phyloP scores from a whole-genome alignment of 2,113 vertebrate genomes.

The Malurus elegans region DNA sequence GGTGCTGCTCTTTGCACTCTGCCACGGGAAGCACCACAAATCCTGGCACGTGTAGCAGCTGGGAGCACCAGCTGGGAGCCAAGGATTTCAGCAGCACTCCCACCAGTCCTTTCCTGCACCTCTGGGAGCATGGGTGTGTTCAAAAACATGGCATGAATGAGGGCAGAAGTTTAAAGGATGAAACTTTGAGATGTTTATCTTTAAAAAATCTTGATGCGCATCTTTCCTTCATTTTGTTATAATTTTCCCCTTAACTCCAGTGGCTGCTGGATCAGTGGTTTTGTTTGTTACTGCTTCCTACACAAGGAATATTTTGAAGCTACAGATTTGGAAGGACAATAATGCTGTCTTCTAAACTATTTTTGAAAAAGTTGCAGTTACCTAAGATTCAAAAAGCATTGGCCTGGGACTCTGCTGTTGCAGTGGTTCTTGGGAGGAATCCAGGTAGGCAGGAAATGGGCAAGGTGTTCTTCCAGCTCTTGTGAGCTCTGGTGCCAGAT shows the following conservation, averaged over 20 bases:
- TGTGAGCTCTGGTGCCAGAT: neutral
- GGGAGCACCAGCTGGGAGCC: neutral
- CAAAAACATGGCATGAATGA: fast-evolving
- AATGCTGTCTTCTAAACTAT: neutral
- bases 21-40: neutral
- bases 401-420: neutral
- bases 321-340: neutral
- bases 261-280: neutral
- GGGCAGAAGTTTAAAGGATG: neutral
- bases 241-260: neutral
- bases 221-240: neutral
- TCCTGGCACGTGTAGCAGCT: neutral
- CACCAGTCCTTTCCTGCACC: fast-evolving
- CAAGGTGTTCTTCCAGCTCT: neutral
- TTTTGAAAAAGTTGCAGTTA: neutral
- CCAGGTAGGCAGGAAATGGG: neutral
- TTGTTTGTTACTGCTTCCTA: neutral
- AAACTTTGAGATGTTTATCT: neutral
- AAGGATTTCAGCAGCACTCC: neutral
- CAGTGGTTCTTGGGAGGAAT: neutral
- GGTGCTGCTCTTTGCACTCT: neutral
- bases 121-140: fast-evolving
- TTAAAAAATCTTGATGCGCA: neutral
- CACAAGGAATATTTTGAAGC: neutral
- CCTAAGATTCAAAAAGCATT: neutral